Base-by-base conservation (phyloP, 2,888 invertebrate genomes). In the Microplitis deprimator region DNA sequence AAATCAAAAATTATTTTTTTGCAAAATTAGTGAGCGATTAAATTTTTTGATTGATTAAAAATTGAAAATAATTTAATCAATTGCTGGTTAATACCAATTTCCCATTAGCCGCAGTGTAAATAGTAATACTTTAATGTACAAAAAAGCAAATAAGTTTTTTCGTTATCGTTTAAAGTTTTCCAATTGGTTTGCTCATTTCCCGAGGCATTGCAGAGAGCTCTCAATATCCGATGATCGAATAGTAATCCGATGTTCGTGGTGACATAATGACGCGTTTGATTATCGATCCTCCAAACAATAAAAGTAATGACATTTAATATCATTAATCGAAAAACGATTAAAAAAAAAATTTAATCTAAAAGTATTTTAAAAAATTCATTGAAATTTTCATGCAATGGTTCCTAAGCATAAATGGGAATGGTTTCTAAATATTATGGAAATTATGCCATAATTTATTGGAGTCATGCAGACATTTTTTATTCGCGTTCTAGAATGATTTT, bases 231-330 rank as follows among this genome's bases (percentile, higher is more conserved):
- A 78, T 69, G 61, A 62, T 78, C 64, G 75, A 77, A 75, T 70
- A 67, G 75, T 59, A 69, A 75, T 62, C 62, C 64, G 17, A 6
- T 13, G 69, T 41, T 68, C 68, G 40, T n/a, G 69, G 40, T 59
- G 64, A 74, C 61, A 79, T 74, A 75, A 81, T 81, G 79, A 78
- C 77, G 74, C 73, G 75, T 68, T 59, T 74, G 79, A 80, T 78
- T 73, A 80, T 80, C 79, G 80, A 80, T 81, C 76, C 68, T 70
- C 7, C 73, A 73, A 78, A 79, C 76, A 76, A 70, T 74, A 72
- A 64, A 79, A 76, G 50, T 65, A 70, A 50, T 68, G 64, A 67
- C 60, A 69, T 67, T 38, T 64, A 17, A 10, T 64, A 67, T 38
- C 29, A 20, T 67, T n/a, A 50, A 50, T 50, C 13, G 8, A 50